These are phyloP conservation scores for Notamacropus eugenii DNA, from an alignment of 2,797 vertebrate genomes.

Conservation along the genomic window DNA sequence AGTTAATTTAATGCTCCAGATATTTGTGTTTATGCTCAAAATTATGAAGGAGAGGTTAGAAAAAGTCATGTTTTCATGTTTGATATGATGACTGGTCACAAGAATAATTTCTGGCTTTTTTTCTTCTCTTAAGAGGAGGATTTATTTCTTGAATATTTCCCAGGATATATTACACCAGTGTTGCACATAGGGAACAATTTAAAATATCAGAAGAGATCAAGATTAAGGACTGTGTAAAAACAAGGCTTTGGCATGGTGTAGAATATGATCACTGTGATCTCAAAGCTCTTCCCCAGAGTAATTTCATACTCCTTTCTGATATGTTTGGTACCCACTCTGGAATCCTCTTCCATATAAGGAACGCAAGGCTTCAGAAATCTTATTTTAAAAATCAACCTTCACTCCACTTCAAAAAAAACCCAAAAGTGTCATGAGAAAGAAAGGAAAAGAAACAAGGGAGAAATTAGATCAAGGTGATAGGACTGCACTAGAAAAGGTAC, in stretches of 20 bases:
- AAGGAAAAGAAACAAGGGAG: not conserved
- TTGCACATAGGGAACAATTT: not conserved
- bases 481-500: too few species aligned
- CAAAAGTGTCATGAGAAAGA: not conserved
- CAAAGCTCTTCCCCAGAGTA: not conserved
- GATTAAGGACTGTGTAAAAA: not conserved
- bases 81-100: conserved; percentile 7
- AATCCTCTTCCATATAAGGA: too few species aligned
- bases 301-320: conserved; percentile 7
- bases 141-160: not conserved
- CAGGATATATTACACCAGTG: not conserved
- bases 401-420: not conserved
- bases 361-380: too few species aligned
- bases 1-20: conserved; percentile 57
- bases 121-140: conserved; percentile 14
- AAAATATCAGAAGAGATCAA: not conserved
- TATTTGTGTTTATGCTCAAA: conserved; percentile 39
- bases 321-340: too few species aligned
- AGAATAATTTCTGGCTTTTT: conserved; percentile 5
- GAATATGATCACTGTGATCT: not conserved
- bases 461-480: too few species aligned
- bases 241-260: not conserved
- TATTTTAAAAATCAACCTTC: too few species aligned
- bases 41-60: conserved; percentile 34
- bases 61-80: conserved; percentile 2